These are phyloP conservation scores for Ladona fulva DNA, from an alignment of 1,140 invertebrate species.

Conservation along the genomic window DNA sequence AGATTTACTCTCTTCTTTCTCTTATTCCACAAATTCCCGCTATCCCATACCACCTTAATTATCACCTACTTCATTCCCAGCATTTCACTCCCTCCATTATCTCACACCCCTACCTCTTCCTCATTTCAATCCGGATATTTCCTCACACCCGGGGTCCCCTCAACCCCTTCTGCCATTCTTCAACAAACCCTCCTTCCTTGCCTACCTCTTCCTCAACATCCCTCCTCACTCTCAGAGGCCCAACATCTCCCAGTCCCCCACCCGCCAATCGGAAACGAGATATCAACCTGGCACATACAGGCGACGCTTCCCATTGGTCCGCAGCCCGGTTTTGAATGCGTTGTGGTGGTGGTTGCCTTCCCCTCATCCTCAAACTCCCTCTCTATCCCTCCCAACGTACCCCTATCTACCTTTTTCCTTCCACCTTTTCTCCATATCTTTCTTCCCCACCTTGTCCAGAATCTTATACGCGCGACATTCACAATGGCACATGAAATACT, in stretches of 20 bases:
- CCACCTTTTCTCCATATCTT: neutral
- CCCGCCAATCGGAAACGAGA: neutral
- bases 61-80: neutral
- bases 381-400: neutral
- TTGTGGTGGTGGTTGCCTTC: neutral
- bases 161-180: too few species aligned
- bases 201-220: too few species aligned
- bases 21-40: too few species aligned
- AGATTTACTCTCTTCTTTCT: too few species aligned
- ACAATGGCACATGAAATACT: neutral
- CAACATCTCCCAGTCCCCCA: too few species aligned
- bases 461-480: neutral
- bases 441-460: neutral
- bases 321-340: neutral
- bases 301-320: neutral
- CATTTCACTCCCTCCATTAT: neutral
- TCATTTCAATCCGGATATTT: too few species aligned
- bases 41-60: neutral
- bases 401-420: neutral
- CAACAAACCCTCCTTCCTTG: too few species aligned
- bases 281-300: neutral
- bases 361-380: neutral
- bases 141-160: too few species aligned
- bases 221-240: too few species aligned
- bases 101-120: too few species aligned